Base-by-base conservation (phyloP, 1,140 invertebrate species). In the Seison nebaliae region DNA sequence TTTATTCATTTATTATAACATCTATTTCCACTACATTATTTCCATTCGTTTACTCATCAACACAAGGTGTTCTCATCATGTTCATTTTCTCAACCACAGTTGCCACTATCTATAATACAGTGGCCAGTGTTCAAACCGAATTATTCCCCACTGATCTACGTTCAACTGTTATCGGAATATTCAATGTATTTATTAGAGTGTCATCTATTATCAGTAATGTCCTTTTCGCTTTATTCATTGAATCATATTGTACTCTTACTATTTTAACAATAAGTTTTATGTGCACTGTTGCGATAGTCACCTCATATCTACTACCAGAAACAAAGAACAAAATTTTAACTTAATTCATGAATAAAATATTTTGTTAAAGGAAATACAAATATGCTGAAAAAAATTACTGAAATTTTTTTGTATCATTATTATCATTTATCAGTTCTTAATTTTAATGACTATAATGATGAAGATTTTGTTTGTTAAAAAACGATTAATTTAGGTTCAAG, bases 191-290 rank as follows among this genome's bases (percentile, higher is more conserved):
- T 2, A 55, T 49, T 9, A 45, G 63, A 4, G 45, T 65, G 4
- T 60, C 54, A 3, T 62, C 63, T n/a, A 57, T 65, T 12, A 32
- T 59, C 7, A 63, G 62, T 15, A 62, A 58, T 38, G 21, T 64
- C 7, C 46, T 52, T 11, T 65, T 65, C 46, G 60, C 60, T 4
- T 36, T 48, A 34, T 46, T 64, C 22, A 53, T 64, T 9, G 51
- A 55, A 32, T 42, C 53, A 1, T 54, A 55, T 43, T 60, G 57
- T 46, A 53, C 55, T 9, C 45, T 64, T 11, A 62, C 63, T n/a
- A 59, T 65, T 50, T 43, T 65, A 30, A 50, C 60, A 5, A 58
- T 63, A 4, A 51, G 37, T 17, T 21, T 16, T 15, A 19, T 39
- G 4, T 28, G 31, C 15, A 34, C 33, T 12, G 12, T 39, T 7